Evolutionary conservation across 2,888 invertebrate species (phyloP).

Genomic region (Myathropa florea): DNA sequence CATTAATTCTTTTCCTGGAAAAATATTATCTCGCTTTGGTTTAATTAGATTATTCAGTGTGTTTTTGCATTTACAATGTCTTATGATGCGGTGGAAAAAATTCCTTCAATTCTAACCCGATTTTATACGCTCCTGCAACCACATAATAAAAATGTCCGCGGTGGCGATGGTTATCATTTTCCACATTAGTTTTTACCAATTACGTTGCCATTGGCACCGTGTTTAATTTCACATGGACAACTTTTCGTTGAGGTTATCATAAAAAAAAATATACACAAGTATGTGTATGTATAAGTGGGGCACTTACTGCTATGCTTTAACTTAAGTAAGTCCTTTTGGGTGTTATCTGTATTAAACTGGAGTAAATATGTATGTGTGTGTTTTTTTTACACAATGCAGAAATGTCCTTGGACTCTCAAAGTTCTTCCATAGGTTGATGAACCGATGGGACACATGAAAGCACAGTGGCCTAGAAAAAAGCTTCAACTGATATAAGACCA

Average conservation of each 20-base stretch:
- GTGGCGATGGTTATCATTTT: too few relatives aligned
- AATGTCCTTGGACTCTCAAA: slow-evolving; percentile 75
- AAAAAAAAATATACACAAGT: slow-evolving; percentile 5
- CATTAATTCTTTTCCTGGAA: too few relatives aligned
- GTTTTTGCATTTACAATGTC: too few relatives aligned
- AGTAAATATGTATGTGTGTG: slow-evolving; percentile 47
- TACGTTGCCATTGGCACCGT: neutral
- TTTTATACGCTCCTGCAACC: too few relatives aligned
- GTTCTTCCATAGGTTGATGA: slow-evolving; percentile 73
- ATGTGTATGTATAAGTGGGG: neutral
- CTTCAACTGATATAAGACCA: slow-evolving; percentile 28
- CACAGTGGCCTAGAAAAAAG: slow-evolving; percentile 67
- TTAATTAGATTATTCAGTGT: too few relatives aligned
- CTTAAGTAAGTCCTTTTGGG: slow-evolving; percentile 48
- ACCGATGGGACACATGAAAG: slow-evolving; percentile 55
- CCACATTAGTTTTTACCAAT: too few relatives aligned
- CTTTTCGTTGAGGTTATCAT: neutral
- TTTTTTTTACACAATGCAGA: slow-evolving; percentile 44
- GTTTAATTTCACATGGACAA: neutral
- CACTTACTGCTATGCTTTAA: neutral
- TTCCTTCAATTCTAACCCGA: too few relatives aligned
- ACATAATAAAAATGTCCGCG: too few relatives aligned
- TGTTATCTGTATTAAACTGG: slow-evolving; percentile 53
- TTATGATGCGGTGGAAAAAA: too few relatives aligned
- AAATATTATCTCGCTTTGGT: too few relatives aligned